These are phyloP conservation scores for Drosophila cognata DNA, from an alignment of 2,888 invertebrate genomes.

Conservation along the genomic window DNA sequence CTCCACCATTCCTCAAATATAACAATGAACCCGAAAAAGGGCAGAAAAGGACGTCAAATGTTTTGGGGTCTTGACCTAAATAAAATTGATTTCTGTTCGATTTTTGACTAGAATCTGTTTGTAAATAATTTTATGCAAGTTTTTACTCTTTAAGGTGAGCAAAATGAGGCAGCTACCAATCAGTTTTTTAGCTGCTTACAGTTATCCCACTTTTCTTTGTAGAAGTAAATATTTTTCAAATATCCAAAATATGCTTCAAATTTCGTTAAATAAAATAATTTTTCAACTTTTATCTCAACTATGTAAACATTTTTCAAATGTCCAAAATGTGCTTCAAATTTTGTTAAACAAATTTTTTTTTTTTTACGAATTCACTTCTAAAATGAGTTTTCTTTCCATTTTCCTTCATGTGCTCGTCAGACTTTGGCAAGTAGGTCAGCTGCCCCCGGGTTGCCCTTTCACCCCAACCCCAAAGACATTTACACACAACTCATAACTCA, in stretches of 20 bases:
- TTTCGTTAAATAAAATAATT: too few species aligned
- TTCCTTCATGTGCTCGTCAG: neutral
- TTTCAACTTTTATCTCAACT: too few species aligned
- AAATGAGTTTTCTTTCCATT: constrained; percentile 21
- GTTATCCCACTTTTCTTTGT: neutral
- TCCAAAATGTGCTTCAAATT: neutral
- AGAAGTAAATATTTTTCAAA: too few species aligned
- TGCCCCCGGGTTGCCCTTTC: constrained; percentile 9
- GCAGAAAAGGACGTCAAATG: neutral
- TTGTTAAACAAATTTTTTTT: neutral
- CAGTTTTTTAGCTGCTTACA: neutral
- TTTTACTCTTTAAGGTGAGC: neutral
- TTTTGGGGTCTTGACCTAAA: constrained; percentile 34
- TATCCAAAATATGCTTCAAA: too few species aligned
- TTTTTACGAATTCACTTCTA: constrained; percentile 6
- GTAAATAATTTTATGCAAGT: neutral
- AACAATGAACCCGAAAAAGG: neutral
- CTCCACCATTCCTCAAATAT: neutral
- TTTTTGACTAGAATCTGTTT: constrained; percentile 16
- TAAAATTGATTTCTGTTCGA: constrained; percentile 10
- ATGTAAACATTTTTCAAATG: neutral
- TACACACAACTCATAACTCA: constrained; percentile 60
- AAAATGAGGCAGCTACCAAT: neutral
- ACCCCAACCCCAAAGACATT: constrained; percentile 24
- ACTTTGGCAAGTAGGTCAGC: constrained; percentile 33